Evolutionary conservation across 1,140 invertebrate genomes (phyloP).

Genomic region (Cylas formicarius): DNA sequence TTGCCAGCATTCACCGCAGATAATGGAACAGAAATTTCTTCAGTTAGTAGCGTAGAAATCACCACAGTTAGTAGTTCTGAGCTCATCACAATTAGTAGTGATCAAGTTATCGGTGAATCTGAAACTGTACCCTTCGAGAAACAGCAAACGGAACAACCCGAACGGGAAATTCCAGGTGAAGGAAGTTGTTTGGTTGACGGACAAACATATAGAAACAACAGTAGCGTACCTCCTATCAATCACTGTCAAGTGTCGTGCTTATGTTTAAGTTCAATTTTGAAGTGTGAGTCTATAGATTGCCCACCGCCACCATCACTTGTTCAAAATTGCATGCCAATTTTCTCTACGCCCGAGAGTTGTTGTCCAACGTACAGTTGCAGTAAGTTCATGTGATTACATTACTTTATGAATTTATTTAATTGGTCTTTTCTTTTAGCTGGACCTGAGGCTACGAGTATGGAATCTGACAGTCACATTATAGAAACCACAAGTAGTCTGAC

Average conservation of each 20-base stretch:
- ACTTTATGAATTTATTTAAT: constrained; percentile 10
- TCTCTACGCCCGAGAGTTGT: constrained; percentile 55
- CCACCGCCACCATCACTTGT: constrained; percentile 56
- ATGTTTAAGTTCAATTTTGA: constrained; percentile 78
- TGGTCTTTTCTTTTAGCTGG: constrained; percentile 22
- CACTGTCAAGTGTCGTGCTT: constrained; percentile 68
- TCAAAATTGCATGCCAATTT: constrained; percentile 62
- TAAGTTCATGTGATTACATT: constrained; percentile 39
- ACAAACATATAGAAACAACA: constrained; percentile 69
- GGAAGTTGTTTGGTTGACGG: constrained; percentile 74
- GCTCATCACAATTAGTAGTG: neutral
- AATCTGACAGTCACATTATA: constrained; percentile 56
- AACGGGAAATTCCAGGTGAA: constrained; percentile 59
- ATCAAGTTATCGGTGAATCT: neutral
- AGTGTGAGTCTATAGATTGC: constrained; percentile 70
- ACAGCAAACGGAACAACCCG: constrained; percentile 19
- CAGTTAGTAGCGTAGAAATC: neutral
- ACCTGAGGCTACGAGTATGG: constrained; percentile 38
- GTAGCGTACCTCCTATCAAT: constrained; percentile 61
- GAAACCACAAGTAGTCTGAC: no score
- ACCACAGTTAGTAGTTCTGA: neutral
- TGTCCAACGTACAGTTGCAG: constrained; percentile 74
- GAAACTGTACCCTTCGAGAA: constrained; percentile 16
- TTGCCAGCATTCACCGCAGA: constrained; percentile 1
- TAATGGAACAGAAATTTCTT: constrained; percentile 3